Percentiles rank a stretch among this genome's conserved stretches.
Evolutionary conservation across 2,113 vertebrate species (phyloP).

Genomic region (Colius striatus): DNA sequence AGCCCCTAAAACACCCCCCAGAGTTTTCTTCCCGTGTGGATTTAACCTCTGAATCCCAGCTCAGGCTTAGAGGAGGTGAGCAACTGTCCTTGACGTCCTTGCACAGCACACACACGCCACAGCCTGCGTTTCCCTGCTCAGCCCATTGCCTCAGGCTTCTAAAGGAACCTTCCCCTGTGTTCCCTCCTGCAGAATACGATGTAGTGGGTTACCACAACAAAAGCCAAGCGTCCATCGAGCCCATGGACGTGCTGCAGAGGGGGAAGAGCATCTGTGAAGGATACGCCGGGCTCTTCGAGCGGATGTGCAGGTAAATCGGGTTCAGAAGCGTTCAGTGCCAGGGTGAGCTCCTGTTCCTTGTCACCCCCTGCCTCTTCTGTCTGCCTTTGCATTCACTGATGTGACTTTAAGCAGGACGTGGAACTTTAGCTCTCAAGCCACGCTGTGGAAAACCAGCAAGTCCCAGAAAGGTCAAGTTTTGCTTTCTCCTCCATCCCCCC

Average conservation of each 20-base stretch:
- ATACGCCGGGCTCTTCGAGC: constrained; percentile 80
- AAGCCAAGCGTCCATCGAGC: constrained; percentile 59
- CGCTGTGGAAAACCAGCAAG: constrained; percentile 66
- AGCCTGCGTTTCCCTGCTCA: fast-evolving
- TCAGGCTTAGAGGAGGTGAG: not conserved
- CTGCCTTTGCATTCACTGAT: constrained; percentile 34
- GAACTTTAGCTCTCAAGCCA: constrained; percentile 66
- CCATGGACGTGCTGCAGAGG: constrained; percentile 72
- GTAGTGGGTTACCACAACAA: constrained; percentile 76
- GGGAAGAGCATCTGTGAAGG: constrained; percentile 83
- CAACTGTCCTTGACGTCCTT: not conserved
- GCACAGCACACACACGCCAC: not conserved
- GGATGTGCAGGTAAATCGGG: constrained; percentile 84
- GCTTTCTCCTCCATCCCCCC: constrained; percentile 37
- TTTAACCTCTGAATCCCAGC: not conserved
- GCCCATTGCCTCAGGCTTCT: not conserved
- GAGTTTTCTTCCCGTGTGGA: not conserved
- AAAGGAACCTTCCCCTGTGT: not conserved
- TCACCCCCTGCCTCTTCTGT: not conserved
- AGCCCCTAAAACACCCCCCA: not conserved
- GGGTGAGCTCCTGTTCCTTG: not conserved
- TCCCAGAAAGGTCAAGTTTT: constrained; percentile 78
- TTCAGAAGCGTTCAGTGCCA: not conserved
- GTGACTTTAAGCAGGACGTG: constrained; percentile 9
- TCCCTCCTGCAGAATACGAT: constrained; percentile 78